Percentiles rank a stretch among this genome's conserved stretches.
Conservation (phyloP, 2,113 vertebrate species). For the Hippocampus abdominalis region DNA sequence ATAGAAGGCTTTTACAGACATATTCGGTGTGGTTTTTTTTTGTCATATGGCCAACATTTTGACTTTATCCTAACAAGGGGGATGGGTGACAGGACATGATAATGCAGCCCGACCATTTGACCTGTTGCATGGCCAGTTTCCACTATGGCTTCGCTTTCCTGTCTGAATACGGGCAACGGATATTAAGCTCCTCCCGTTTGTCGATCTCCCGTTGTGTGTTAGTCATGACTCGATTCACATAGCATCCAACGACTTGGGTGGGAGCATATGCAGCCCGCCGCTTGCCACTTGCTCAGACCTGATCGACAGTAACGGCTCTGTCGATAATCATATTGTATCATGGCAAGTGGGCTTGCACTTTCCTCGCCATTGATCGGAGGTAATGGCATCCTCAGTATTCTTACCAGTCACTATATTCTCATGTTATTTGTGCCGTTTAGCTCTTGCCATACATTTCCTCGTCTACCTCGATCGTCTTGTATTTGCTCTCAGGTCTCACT, state of each 20-base stretch:
- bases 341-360: constrained; percentile 16
- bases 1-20: no score
- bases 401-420: constrained; percentile 18
- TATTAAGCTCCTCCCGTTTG: neutral
- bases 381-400: constrained; percentile 23
- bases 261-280: neutral
- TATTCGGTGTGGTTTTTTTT: no score
- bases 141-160: neutral
- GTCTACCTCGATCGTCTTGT: neutral
- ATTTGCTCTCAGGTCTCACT: constrained; percentile 32
- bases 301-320: neutral
- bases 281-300: neutral
- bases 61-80: no score
- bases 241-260: neutral
- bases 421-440: constrained; percentile 15
- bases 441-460: constrained; percentile 15
- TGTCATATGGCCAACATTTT: no score
- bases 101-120: no score
- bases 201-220: no score
- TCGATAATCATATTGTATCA: constrained; percentile 27
- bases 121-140: neutral
- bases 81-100: no score
- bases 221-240: no score
- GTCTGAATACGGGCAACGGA: no score
- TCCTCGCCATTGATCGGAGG: constrained; percentile 30